Conservation (phyloP, 1,140 invertebrate species). For the Pseudomyrmex gracilis region DNA sequence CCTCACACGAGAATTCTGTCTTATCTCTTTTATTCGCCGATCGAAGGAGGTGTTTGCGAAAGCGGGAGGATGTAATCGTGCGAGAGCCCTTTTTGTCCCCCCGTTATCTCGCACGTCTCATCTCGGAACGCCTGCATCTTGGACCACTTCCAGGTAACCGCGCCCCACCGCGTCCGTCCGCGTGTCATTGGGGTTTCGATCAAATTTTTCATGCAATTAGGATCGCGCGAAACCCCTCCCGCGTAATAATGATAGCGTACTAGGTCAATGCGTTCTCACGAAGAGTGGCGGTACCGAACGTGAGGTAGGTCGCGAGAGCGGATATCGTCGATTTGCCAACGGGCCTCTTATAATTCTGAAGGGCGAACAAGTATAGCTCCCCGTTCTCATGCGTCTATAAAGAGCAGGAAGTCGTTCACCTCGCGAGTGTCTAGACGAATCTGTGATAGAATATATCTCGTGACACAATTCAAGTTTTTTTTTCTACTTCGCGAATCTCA, state of each 20-base stretch:
- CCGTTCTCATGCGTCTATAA: slow-evolving; percentile 4
- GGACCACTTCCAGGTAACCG: slow-evolving; percentile 57
- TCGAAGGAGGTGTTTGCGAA: not conserved
- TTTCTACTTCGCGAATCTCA: not conserved
- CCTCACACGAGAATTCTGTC: slow-evolving; percentile 17
- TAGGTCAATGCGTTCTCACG: slow-evolving; percentile 56
- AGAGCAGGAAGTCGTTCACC: slow-evolving; percentile 9
- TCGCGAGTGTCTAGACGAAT: not conserved
- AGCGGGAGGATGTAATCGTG: not conserved
- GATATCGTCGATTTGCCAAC: slow-evolving; percentile 46
- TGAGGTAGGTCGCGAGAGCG: slow-evolving; percentile 8
- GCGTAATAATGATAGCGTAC: slow-evolving; percentile 47
- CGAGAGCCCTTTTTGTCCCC: slow-evolving; percentile 30
- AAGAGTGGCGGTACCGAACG: slow-evolving; percentile 9
- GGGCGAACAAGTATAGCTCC: slow-evolving; percentile 1
- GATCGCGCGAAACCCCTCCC: not conserved
- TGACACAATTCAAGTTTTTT: not conserved
- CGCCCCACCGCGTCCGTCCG: not conserved
- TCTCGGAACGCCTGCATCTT: slow-evolving; percentile 35
- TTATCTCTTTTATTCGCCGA: slow-evolving; percentile 23
- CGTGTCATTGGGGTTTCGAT: slow-evolving; percentile 63
- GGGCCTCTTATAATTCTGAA: slow-evolving; percentile 6
- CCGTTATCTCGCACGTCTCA: slow-evolving; percentile 39
- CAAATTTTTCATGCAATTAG: slow-evolving; percentile 72
- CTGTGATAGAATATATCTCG: slow-evolving; percentile 11